Percentiles rank a stretch among this genome's conserved stretches.
Conservation (phyloP, 2,113 vertebrate genomes). For the Chloropsis cyanopogon region DNA sequence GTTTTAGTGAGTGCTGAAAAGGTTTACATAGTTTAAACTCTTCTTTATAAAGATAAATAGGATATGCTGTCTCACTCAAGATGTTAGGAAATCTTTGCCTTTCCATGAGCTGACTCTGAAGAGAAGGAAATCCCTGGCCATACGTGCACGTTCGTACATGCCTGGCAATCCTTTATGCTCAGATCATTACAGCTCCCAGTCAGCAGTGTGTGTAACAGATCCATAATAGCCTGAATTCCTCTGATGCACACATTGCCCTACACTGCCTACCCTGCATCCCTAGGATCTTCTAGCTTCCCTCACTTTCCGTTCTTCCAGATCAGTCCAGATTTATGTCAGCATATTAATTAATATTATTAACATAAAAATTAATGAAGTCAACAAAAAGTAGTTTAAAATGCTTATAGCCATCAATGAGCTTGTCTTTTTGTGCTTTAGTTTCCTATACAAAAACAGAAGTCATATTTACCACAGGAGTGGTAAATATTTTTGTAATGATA, state of each 20-base stretch:
- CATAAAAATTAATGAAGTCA: neutral
- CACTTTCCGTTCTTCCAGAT: neutral
- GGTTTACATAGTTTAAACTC: neutral
- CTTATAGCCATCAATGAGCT: neutral
- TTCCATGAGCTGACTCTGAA: neutral
- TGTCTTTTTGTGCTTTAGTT: neutral
- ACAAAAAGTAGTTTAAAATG: neutral
- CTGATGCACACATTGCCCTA: neutral
- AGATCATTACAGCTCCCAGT: neutral
- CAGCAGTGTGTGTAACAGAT: neutral
- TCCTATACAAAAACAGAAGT: neutral
- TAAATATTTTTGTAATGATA: neutral
- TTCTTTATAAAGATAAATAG: neutral
- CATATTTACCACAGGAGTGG: neutral
- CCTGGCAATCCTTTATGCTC: neutral
- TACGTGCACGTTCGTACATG: fast-evolving
- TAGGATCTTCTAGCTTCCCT: neutral
- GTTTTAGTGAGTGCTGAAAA: neutral
- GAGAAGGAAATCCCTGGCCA: neutral
- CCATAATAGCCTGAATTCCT: neutral
- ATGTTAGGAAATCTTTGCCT: neutral
- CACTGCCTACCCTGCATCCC: neutral
- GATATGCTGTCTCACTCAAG: neutral
- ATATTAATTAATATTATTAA: neutral
- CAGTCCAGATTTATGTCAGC: neutral